A percentile compares a stretch with the other conserved stretches of the same genome.
Evolutionary conservation across 1,140 invertebrate species (phyloP).

Genomic region (Hyposmocoma kahamanoa): DNA sequence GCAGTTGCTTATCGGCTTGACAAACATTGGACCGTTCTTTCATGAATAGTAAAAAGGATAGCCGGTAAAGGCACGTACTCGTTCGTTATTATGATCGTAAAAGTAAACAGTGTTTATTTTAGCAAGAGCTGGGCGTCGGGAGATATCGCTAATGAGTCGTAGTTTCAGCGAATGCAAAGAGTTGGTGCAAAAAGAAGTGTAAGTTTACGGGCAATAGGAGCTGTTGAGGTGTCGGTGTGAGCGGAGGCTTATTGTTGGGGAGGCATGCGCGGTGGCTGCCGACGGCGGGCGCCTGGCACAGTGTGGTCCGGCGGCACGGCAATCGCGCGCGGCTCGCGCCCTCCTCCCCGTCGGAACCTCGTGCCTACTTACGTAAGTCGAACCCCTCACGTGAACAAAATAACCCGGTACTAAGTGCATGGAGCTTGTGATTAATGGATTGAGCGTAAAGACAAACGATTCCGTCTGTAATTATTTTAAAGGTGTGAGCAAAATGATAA

Average conservation of each 20-base stretch:
- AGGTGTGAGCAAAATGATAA: constrained; percentile 26
- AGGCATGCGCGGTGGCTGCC: constrained; percentile 51
- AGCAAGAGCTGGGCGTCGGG: no score
- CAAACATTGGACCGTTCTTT: constrained; percentile 37
- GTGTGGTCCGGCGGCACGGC: constrained; percentile 42
- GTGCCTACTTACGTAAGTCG: constrained; percentile 60
- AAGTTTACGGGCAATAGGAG: constrained; percentile 32
- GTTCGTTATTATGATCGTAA: no score
- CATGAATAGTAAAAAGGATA: constrained; percentile 54
- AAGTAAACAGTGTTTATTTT: no score
- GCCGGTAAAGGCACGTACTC: constrained; percentile 25
- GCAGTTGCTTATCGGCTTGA: constrained; percentile 34
- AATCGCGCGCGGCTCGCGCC: constrained; percentile 23
- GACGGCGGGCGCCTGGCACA: constrained; percentile 27
- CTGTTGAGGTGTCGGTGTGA: constrained; percentile 42
- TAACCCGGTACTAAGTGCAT: no score
- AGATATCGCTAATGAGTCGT: background rate
- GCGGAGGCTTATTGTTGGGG: constrained; percentile 45
- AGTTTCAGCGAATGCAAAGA: constrained; percentile 20
- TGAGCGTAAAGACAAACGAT: no score
- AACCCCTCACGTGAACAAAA: constrained; percentile 2
- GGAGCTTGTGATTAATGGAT: no score
- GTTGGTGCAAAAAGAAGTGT: constrained; percentile 49
- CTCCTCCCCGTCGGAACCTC: constrained; percentile 12
- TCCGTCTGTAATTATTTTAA: no score